Evolutionary conservation across 2,113 vertebrate genomes (phyloP), one percentile per base, ranked within the genome.

Genomic region (Chloropsis hardwickii): DNA sequence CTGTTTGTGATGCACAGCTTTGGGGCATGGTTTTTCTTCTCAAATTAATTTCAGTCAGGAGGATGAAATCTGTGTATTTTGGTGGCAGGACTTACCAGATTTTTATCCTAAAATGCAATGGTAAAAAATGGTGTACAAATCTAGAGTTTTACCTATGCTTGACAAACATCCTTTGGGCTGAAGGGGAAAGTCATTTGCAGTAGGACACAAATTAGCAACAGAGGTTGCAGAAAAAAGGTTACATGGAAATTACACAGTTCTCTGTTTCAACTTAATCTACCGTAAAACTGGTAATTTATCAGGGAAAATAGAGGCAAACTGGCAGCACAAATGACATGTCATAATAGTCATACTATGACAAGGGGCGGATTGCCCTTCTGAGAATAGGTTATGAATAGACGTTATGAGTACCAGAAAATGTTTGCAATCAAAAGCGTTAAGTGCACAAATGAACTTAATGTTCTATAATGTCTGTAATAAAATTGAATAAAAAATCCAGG

Each of bases 361-460:
- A 77, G 79, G 74, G 88, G 58, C 51, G 80, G 79, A 77, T 39
- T 88, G 86, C 64, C 88, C 92, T 92, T 83, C 79, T 81, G 90
- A 92, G 74, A 81, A 65, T 6, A 92, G 66, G 85, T 82, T 82
- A 90, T 40, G 54, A 85, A 90, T 45, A 82, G 81, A 86, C 1
- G 1, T 73, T 82, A 71, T 0, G 4, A 83, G 45, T 66, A 53
- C 62, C 74, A 92, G 74, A 70, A 88, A 83, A 90, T 25, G 44
- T 94, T 93, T 93, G 88, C 79, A 82, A 76, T 92, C 85, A 69
- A 56, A 95, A 90, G 54, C 0, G 3, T 66, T 80, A 90, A 81
- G 57, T 80, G 76, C 86, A 84, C 48, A 96, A 93, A 96, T 90
- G 71, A 94, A 90, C 67, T 57, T 95, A 93, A 90, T 92, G 90